phyloP scores from a whole-genome alignment of 1,140 invertebrate species.

The Acyrthosiphon pisum region DNA sequence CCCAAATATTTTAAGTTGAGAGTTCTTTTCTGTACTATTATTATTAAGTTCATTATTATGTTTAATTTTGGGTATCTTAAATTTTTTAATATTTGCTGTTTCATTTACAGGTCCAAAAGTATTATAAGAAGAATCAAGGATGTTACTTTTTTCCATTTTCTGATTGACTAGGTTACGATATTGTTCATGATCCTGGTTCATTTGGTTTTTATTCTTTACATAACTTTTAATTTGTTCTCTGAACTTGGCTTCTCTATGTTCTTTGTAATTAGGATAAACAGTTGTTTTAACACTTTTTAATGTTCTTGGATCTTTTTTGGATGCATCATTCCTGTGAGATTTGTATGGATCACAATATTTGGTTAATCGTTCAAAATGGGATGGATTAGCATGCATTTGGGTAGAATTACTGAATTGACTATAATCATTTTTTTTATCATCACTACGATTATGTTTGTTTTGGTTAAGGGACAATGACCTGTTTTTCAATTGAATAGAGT shows the following conservation, averaged over 20 bases:
- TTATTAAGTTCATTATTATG: neutral
- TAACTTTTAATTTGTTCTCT: neutral
- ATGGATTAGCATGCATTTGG: neutral
- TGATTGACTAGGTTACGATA: neutral
- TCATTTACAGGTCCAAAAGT: slow-evolving; percentile 11
- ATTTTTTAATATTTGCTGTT: slow-evolving; percentile 22
- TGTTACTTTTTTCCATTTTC: neutral
- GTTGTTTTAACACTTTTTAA: neutral
- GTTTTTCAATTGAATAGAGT: neutral
- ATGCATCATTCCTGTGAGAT: neutral
- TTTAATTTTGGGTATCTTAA: slow-evolving; percentile 54
- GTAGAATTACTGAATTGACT: neutral
- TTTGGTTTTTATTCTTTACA: neutral
- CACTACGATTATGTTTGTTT: neutral
- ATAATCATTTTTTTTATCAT: neutral
- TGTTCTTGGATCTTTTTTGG: neutral
- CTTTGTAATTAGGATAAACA: neutral
- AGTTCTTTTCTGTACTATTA: neutral
- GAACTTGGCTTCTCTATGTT: neutral
- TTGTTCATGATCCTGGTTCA: neutral
- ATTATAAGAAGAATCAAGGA: neutral
- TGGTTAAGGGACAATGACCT: neutral
- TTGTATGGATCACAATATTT: neutral
- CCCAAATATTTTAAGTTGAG: neutral
- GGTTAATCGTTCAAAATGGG: neutral